Base-by-base conservation (phyloP, 2,113 vertebrate species). In the Sapajus apella region DNA sequence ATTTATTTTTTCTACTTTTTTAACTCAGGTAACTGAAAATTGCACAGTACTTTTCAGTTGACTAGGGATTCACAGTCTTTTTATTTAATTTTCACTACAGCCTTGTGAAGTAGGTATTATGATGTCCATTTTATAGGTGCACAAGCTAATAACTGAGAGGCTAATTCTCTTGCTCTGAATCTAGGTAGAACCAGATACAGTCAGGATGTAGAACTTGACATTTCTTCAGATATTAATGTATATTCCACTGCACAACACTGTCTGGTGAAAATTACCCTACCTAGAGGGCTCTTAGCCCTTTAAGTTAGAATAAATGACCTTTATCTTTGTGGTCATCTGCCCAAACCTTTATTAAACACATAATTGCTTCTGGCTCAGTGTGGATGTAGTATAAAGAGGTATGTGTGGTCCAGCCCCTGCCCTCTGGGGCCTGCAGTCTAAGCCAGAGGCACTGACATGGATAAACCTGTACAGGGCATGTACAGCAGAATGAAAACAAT, bases 261-360 rank as follows among this genome's bases (percentile, higher is more conserved):
- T 43, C 56, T 81, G 87, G 50, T 52, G 55, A 50, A 87, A 87
- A 80, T 73, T 43, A 73, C 50, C 64, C 94, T 90, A 27, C 94
- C 92, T 11, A 0, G 76, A 90, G 87, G 94, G 55, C 86, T 95
- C 85, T 3, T 93, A 90, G 77, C n/a, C 80, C 72, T 92, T 93
- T 83, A 93, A 66, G 82, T 93, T 90, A 87, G 75, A 96, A 85
- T 94, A 91, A 91, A 87, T 75, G 86, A 81, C 83, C 80, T 96
- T 91, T 92, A 94, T 93, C 89, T 96, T 68, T 40, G 55, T 93
- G 97, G 93, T 95, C 96, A 95, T 97, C 84, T 82, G 79, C 76
- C 73, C 76, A 55, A 27, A 72, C 47, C 84, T 97, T 95, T 95
- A 70, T 88, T 87, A 96, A 93, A 64, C 87, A 56, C 95, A 27